These are phyloP conservation scores for Dendrocopos noguchii DNA, from an alignment of 2,113 vertebrate species.

Conservation along the genomic window DNA sequence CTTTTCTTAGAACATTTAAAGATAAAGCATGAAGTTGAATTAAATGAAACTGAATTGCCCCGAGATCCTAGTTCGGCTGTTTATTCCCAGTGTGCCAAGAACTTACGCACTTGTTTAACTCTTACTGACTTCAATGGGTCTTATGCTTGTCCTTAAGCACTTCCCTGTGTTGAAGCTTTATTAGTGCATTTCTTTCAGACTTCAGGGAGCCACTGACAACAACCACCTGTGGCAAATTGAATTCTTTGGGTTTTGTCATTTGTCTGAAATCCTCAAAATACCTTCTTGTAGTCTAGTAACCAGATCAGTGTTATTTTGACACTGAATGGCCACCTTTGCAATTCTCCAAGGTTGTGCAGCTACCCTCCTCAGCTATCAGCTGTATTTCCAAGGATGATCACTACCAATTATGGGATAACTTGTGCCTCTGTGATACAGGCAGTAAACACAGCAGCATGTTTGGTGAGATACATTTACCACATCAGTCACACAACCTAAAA, in stretches of 20 bases:
- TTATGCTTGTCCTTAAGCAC: neutral
- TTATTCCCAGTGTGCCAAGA: neutral
- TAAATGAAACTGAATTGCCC: constrained; percentile 25
- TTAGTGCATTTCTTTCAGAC: constrained; percentile 6
- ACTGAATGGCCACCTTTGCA: neutral
- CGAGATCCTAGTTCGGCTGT: neutral
- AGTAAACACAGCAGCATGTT: neutral
- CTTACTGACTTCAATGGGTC: neutral
- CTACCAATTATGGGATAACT: neutral
- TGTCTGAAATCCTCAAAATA: neutral
- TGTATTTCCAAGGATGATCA: neutral
- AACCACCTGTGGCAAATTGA: neutral
- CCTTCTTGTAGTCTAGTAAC: neutral
- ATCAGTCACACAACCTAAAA: neutral
- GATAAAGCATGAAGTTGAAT: constrained; percentile 37
- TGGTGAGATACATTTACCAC: neutral
- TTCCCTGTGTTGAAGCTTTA: neutral
- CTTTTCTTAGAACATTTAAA: constrained; percentile 23
- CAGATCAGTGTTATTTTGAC: neutral
- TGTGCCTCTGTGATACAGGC: neutral
- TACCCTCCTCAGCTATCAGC: neutral
- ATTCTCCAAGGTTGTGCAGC: neutral
- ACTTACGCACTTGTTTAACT: neutral
- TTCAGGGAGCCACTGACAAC: neutral
- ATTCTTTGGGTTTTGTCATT: neutral